Evolutionary conservation across 2,797 vertebrate genomes (phyloP), one percentile per base, ranked within the genome.

Genomic region (Hipposideros larvatus): DNA sequence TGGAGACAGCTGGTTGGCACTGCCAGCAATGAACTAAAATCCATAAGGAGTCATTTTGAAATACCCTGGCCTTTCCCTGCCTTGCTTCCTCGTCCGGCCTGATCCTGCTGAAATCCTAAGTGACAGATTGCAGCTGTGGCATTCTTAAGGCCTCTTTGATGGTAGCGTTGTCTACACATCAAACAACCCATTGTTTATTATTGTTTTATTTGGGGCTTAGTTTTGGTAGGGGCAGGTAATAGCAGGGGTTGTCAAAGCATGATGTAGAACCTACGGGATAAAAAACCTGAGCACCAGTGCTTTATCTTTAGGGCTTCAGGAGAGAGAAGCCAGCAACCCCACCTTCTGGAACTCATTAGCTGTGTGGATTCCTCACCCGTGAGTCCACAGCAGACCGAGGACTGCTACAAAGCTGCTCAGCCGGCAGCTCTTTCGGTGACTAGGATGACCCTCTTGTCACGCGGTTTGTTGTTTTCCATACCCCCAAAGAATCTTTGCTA

Each of bases 261-360:
- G 85, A 90, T 57, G 37, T 13, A 79, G 24, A 26, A 31, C 59
- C 88, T 46, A 2, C 1, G 24, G 82, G 70, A 53, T 48, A 37
- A 83, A 86, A 90, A 65, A 7, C 59, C 43, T 8, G 22, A 53
- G 22, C 41, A 41, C 28, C 73, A 46, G 1, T 9, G 51, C 48
- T 4, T 43, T 59, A 46, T 24, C 57, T 74, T 26, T 2, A 2
- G 18, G 68, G 51, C 68, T 77, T 43, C 31, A 57, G 87, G 79
- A 96, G 80, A 86, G 28, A 92, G 57, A 65, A 48, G 66, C 11
- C 90, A 13, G 77, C 41, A n/a, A 11, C 11, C 7, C 1, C 24
- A 55, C 94, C 86, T 93, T 92, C 78, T 84, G 95, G 93, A 90
- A 61, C 26, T 92, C 70, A 96, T 95, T 61, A 95, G 63, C 53